A percentile compares a stretch with the other conserved stretches of the same genome.
Conservation (phyloP, 1,140 invertebrate genomes). For the Leptinotarsa defecta region DNA sequence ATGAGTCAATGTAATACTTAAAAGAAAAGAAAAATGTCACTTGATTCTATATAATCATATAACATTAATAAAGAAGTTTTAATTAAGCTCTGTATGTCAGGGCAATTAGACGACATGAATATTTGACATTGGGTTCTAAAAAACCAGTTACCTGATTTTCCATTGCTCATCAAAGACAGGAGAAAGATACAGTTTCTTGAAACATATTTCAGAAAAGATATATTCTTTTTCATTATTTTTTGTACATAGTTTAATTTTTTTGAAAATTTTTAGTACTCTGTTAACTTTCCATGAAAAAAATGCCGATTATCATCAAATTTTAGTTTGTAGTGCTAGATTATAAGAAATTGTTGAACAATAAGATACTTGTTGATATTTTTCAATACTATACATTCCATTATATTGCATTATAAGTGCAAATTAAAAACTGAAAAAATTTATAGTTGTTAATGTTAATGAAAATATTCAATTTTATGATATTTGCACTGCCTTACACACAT, state of each 20-base stretch:
- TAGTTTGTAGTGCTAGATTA: not conserved
- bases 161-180: not conserved
- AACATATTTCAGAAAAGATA: not conserved
- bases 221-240: not conserved
- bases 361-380: not conserved
- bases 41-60: no score
- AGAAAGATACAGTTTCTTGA: not conserved
- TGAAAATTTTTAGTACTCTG: not conserved
- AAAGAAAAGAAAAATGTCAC: no score
- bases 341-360: not conserved
- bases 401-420: not conserved
- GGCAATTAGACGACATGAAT: not conserved
- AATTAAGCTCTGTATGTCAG: no score
- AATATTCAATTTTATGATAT: no score
- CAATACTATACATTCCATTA: not conserved
- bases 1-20: no score
- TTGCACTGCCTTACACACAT: no score
- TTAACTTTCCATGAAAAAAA: no score
- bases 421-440: not conserved
- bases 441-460: not conserved
- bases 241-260: conserved; percentile 5
- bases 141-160: conserved; percentile 7
- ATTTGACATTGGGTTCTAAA: not conserved
- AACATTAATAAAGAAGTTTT: no score
- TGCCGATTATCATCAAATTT: not conserved